Base-by-base conservation (phyloP, 35 echinoderm and acorn worm species). In the Apostichopus japonicus region DNA sequence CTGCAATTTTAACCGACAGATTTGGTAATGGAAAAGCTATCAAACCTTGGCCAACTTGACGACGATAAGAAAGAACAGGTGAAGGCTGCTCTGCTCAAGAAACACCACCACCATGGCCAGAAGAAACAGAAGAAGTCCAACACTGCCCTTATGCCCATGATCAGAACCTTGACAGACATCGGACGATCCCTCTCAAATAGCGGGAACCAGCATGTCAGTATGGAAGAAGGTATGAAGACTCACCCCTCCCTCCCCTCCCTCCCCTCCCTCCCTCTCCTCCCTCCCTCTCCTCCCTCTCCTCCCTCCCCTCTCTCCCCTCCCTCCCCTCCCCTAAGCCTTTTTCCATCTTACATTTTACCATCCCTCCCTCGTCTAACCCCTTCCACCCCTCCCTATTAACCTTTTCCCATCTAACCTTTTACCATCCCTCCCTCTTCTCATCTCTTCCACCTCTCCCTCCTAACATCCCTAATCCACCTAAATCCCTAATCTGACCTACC, bases 11-110 rank as follows among this genome's bases (percentile, higher is more conserved):
- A 65, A 65, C 72, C 15, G 8, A 15, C 78, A 98, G 96, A 95
- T 90, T 83, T 98, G 51, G 96, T 98, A 52, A 90, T 98, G 19
- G 96, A 98, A 67, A 98, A 98, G 67, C 73, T 98, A 6, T 81
- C 91, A 33, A 90, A 86, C 44, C 92, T 94, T 10, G 88, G 95
- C 70, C 96, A 98, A 86, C 88, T 98, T 73, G 96, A 98, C 13
- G 92, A 93, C 8, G 94, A 92, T 54, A 93, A 98, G 67, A 79
- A 92, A 55, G 94, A 93, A 21, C 94, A 98, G 92, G 96, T 98
- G 33, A 92, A 94, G 54, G 94, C 95, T 10, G 96, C 96, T 0
- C 90, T 98, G 8, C 92, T 98, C 10, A 80, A 94, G 55, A 93
- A 93, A 62, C 96, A 98, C 63, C 92, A 91, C 55, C 96, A 98